Evolutionary conservation across 2,888 invertebrate species (phyloP), one percentile per base, ranked within the genome.

Genomic region (Leptinotarsa haldemani): DNA sequence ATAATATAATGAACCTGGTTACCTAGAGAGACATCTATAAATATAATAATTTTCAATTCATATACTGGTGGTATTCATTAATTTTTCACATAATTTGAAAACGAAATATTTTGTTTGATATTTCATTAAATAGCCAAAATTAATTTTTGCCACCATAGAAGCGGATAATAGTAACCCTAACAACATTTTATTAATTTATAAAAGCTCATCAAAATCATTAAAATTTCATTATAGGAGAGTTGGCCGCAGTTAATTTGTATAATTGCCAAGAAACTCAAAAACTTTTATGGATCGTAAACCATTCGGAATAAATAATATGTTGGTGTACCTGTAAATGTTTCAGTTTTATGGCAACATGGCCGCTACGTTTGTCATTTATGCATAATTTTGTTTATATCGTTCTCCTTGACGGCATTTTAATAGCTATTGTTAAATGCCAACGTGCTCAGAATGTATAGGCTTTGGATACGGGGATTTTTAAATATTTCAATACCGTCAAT

Each of bases 261-360:
- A 86, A 86, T 86, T 85, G 84, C 83, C 82, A 80, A 82, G 84
- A 83, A 82, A 84, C 84, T 84, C 83, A 85, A 85, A 85, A 84
- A 82, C 80, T 84, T 66, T 86, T 85, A 85, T 79, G 85, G 82
- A 74, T 81, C 84, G 83, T 85, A 85, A 86, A 86, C 80, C 83
- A 83, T 82, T 79, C 76, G 83, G 84, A 84, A 85, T 85, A 85
- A 85, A 85, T 85, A 84, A 84, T 85, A 85, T 82, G 82, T 82
- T 84, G 79, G 82, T 80, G 77, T 81, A 82, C 82, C 82, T 83
- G 81, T 81, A 83, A 81, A 79, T 81, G 78, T 82, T 83, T 80
- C 80, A 80, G 80, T 82, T 84, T 83, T 84, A 83, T 82, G 79
- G 80, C 81, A 82, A 83, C 80, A 83, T 82, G 82, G 83, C 82